A percentile compares a stretch with the other conserved stretches of the same genome.
These are phyloP conservation scores for Merluccius polli DNA, from an alignment of 2,797 vertebrate species.

Conservation along the genomic window DNA sequence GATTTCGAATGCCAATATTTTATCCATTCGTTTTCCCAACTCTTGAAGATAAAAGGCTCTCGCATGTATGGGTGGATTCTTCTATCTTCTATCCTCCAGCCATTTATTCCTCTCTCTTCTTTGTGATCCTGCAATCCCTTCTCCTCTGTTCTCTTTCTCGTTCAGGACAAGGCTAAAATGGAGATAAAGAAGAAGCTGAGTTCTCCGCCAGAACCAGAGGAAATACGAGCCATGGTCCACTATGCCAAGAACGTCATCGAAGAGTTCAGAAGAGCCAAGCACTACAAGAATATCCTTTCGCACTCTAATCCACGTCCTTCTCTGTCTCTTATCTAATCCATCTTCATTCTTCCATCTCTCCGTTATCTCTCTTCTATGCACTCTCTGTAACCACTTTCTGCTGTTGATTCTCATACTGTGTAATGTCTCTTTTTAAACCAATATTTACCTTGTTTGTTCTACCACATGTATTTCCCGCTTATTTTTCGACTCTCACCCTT, in stretches of 20 bases:
- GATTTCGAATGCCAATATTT: not conserved
- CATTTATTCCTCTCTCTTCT: not conserved
- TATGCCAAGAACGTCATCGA: conserved; percentile 94
- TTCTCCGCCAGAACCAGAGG: conserved; percentile 74
- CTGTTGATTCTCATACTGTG: not conserved
- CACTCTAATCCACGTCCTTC: not conserved
- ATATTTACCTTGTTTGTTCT: not conserved
- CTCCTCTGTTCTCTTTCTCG: not conserved
- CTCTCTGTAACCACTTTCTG: not conserved
- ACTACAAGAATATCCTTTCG: conserved; percentile 98
- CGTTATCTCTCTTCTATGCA: not conserved
- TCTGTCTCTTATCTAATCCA: conserved; percentile 1
- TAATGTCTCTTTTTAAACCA: not conserved
- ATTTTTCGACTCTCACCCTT: not conserved
- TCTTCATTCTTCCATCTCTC: not conserved
- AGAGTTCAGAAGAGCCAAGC: conserved; percentile 95
- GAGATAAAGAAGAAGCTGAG: conserved; percentile 76
- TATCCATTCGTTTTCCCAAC: too few species aligned
- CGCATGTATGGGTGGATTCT: conserved; percentile 6
- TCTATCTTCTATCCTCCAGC: not conserved
- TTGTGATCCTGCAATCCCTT: not conserved
- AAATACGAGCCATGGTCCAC: conserved; percentile 80
- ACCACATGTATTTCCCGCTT: not conserved
- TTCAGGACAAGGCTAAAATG: conserved; percentile 90
- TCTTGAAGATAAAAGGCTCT: too few species aligned